Evolutionary conservation across 2,888 invertebrate species (phyloP).

Genomic region (Tipula confusa): DNA sequence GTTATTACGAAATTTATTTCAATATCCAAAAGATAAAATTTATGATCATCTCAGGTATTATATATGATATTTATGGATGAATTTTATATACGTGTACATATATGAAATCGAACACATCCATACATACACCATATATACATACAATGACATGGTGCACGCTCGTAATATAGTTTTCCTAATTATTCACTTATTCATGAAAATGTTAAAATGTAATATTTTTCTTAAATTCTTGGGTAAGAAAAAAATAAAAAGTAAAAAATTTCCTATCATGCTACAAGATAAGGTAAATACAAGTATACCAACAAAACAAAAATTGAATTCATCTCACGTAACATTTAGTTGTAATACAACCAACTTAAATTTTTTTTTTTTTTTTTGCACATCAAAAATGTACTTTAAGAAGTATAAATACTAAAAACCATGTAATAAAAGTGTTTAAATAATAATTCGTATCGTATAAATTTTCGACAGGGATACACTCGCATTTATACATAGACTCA

Average conservation of each 20-base stretch:
- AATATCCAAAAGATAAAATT: neutral
- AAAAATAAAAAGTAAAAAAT: neutral
- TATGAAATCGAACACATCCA: neutral
- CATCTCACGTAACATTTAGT: constrained; percentile 29
- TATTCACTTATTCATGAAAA: neutral
- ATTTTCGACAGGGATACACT: neutral
- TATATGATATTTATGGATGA: neutral
- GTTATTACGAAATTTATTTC: neutral
- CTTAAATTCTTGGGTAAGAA: neutral
- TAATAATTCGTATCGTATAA: constrained; percentile 9
- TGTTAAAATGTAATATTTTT: neutral
- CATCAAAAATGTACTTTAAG: constrained; percentile 17
- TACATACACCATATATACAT: neutral
- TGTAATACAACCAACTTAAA: constrained; percentile 29
- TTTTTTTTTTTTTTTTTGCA: constrained; percentile 21
- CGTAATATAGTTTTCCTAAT: neutral
- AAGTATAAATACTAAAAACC: constrained; percentile 26
- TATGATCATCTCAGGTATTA: neutral
- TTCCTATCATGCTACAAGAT: neutral
- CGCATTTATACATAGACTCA: neutral
- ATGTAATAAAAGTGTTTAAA: constrained; percentile 30
- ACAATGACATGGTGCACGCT: neutral
- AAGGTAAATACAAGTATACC: neutral
- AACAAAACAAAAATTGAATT: neutral
- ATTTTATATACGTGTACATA: neutral